Percentiles rank a stretch among this genome's conserved stretches.
Conservation (phyloP, 2,797 vertebrate genomes). For the Bradypus variegatus region DNA sequence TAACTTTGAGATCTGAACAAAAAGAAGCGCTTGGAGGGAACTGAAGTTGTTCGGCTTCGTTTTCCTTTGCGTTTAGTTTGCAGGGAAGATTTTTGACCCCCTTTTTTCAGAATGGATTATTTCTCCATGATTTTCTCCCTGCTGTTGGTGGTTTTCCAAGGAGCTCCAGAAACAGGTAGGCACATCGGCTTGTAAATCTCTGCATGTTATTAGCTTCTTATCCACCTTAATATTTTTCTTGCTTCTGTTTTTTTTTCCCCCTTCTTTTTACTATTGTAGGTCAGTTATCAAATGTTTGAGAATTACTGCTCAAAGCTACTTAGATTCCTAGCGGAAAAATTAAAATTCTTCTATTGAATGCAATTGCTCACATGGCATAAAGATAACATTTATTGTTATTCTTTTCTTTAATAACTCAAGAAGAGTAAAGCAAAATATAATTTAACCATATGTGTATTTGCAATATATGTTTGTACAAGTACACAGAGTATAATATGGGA, state of each 20-base stretch:
- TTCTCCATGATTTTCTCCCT: conserved; percentile 77
- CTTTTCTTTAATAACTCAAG: background rate
- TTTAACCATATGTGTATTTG: background rate
- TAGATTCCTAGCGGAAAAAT: background rate
- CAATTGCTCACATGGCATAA: background rate
- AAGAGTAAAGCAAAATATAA: background rate
- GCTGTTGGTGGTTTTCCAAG: conserved; percentile 76
- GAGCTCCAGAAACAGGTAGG: conserved; percentile 74
- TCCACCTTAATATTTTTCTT: background rate
- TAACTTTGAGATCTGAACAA: background rate
- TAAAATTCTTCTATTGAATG: background rate
- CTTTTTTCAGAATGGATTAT: conserved; percentile 79
- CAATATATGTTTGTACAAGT: background rate
- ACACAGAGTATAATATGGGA: background rate
- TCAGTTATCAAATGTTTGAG: background rate
- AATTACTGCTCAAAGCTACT: background rate
- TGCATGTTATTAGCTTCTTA: background rate
- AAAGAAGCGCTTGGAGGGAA: background rate
- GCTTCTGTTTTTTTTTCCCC: background rate
- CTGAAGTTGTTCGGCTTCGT: background rate
- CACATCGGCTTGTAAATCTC: background rate
- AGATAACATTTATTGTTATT: background rate
- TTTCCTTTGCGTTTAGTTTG: conserved; percentile 16
- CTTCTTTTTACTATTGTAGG: background rate
- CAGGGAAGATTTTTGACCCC: background rate